phyloP scores from a whole-genome alignment of 2,797 vertebrate genomes.

The Eulemur rubriventer region DNA sequence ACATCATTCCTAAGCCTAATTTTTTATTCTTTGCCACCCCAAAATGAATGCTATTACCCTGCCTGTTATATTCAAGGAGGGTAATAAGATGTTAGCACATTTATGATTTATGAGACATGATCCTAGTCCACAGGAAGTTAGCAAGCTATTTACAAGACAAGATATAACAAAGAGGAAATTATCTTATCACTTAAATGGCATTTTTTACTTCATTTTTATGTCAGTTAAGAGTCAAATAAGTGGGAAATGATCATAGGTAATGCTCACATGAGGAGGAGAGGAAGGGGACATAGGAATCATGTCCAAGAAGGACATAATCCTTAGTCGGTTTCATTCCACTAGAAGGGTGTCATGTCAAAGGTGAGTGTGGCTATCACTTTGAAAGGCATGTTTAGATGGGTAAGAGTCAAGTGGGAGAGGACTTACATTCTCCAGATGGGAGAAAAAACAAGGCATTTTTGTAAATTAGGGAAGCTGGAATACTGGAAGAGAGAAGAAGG shows the following conservation, averaged over 20 bases:
- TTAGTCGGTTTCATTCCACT: not conserved
- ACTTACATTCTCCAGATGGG: not conserved
- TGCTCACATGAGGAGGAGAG: not conserved
- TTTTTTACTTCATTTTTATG: not conserved
- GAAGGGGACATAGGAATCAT: not conserved
- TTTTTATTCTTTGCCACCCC: not conserved
- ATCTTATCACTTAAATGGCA: not conserved
- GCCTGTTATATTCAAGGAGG: not conserved
- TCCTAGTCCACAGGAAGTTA: not conserved
- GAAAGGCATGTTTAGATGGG: not conserved
- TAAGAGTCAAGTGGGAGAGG: not conserved
- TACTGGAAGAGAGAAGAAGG: not conserved
- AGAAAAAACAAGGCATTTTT: not conserved
- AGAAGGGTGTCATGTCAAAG: not conserved
- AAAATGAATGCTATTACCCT: not conserved
- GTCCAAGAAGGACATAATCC: accelerated
- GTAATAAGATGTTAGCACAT: not conserved
- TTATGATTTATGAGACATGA: not conserved
- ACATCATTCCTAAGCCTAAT: not conserved
- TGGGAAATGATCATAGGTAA: not conserved
- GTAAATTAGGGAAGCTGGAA: not conserved
- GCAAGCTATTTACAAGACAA: not conserved
- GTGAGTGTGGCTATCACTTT: not conserved
- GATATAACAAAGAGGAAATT: not conserved
- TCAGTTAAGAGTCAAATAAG: not conserved